Evolutionary conservation across 35 echinoderm and acorn worm genomes (phyloP).

Genomic region (Lytechinus variegatus): DNA sequence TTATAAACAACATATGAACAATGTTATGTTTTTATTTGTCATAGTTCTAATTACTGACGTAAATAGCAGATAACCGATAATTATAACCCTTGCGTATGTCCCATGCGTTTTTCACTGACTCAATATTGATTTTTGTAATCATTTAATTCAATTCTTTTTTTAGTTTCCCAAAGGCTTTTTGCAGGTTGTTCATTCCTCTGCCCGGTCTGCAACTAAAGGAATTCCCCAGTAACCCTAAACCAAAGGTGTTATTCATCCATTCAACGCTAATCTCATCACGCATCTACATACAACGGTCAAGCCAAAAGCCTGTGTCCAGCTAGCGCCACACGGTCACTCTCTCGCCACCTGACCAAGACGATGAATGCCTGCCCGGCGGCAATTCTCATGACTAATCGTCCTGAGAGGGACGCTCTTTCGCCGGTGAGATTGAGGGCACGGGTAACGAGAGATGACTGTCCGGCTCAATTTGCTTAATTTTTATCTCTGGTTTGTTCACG

Average conservation of each 20-base stretch:
- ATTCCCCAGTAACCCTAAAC: not conserved
- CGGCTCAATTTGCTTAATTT: not conserved
- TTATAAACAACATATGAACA: no score
- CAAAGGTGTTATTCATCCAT: not conserved
- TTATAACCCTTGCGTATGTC: no score
- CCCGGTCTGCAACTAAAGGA: not conserved
- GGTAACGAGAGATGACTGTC: not conserved
- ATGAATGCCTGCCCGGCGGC: not conserved
- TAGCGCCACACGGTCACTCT: not conserved
- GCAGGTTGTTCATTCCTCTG: not conserved
- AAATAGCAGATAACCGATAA: no score
- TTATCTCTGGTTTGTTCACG: not conserved
- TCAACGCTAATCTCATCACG: not conserved
- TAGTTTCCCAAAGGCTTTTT: no score
- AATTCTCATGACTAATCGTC: not conserved
- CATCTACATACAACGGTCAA: not conserved
- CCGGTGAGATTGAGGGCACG: not conserved
- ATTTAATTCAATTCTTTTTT: no score
- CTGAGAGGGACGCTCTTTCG: not conserved
- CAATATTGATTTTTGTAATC: no score
- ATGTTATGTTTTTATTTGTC: no score
- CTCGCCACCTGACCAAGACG: not conserved
- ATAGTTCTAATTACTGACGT: no score
- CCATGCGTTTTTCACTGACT: no score
- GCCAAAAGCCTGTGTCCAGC: not conserved